Percentiles rank a stretch among this genome's conserved stretches.
These are phyloP conservation scores for Vireo altiloquus DNA, from an alignment of 2,113 vertebrate genomes.

Conservation along the genomic window DNA sequence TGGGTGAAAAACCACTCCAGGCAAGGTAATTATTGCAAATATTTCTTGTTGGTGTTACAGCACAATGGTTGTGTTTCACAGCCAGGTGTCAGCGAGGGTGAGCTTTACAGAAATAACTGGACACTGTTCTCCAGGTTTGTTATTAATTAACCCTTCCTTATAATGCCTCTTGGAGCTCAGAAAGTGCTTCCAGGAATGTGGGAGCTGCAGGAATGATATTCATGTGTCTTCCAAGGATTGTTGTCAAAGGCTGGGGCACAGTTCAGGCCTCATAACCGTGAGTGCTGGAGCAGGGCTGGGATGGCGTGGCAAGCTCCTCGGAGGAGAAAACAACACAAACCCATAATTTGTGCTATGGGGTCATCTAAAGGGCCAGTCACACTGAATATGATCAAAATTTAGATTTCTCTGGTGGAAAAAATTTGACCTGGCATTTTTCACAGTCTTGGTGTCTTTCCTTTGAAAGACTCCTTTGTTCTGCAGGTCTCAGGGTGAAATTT, in stretches of 20 bases:
- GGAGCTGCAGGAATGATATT: neutral
- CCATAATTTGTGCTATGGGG: neutral
- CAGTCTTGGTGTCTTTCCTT: neutral
- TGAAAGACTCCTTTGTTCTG: constrained; percentile 7
- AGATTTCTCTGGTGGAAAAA: constrained; percentile 27
- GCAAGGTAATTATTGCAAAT: neutral
- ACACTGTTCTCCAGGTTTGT: neutral
- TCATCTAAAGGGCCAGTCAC: constrained; percentile 3
- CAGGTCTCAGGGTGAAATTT: neutral
- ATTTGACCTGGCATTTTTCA: constrained; percentile 25
- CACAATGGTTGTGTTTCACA: neutral
- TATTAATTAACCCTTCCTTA: neutral
- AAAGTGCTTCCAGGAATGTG: neutral
- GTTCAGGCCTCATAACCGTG: neutral
- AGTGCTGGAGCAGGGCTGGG: neutral
- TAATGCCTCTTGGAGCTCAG: neutral
- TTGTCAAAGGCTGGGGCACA: neutral
- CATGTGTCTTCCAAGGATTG: neutral
- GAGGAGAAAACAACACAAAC: neutral
- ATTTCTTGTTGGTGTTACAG: neutral
- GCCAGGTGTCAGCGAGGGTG: neutral
- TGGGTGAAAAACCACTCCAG: neutral
- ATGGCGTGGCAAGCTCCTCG: neutral
- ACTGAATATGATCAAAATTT: neutral
- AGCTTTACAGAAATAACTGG: neutral